phyloP scores from a whole-genome alignment of 2,797 vertebrate species.

The Alectoris magna region DNA sequence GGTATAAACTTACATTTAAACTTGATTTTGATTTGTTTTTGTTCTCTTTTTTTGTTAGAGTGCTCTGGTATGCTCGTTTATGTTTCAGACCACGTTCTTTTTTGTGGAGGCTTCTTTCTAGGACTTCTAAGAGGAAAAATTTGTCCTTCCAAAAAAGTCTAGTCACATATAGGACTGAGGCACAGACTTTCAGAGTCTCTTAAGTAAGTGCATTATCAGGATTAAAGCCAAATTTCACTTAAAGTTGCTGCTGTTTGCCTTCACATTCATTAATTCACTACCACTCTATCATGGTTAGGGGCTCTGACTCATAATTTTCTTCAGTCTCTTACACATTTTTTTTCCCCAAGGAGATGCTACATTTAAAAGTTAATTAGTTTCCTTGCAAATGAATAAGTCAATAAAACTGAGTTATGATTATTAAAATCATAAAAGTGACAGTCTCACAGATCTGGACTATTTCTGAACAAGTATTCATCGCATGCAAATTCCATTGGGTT shows the following conservation, averaged over 20 bases:
- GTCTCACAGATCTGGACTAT: not conserved
- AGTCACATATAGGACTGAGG: not conserved
- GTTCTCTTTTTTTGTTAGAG: not conserved
- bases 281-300: not conserved
- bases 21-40: not conserved
- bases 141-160: not conserved
- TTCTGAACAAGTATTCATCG: not conserved
- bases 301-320: not conserved
- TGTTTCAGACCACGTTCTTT: not conserved
- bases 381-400: conserved; percentile 10
- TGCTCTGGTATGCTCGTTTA: not conserved
- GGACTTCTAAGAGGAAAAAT: not conserved
- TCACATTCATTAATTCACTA: not conserved
- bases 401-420: conserved; percentile 40
- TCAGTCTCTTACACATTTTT: not conserved
- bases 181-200: not conserved
- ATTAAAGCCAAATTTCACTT: not conserved
- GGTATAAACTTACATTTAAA: not conserved
- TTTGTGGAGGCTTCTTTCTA: not conserved
- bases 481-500: not conserved
- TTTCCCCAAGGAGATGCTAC: not conserved
- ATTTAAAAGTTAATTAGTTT: conserved; percentile 62
- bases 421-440: conserved; percentile 26
- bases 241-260: not conserved
- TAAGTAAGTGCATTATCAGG: not conserved